Evolutionary conservation across 2,888 invertebrate species (phyloP).

Genomic region (Zaprionus obscuricornis): DNA sequence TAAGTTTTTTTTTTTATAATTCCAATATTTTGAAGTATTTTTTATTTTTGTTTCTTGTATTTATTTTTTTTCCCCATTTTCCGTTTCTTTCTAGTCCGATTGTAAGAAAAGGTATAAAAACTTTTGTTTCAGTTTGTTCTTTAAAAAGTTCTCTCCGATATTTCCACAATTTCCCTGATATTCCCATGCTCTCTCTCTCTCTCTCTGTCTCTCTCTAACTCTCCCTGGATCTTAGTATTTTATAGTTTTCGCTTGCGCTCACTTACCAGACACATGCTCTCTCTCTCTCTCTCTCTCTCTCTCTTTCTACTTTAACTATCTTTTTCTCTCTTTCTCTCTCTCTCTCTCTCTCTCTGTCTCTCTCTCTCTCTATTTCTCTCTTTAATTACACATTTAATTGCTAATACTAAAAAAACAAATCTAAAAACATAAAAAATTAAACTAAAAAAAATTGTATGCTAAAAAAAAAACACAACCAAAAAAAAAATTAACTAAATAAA

Average conservation of each 20-base stretch:
- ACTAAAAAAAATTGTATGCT: slow-evolving; percentile 40
- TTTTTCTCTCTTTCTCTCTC: slow-evolving; percentile 56
- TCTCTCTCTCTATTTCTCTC: slow-evolving; percentile 51
- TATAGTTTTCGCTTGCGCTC: slow-evolving; percentile 38
- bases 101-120: no score
- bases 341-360: slow-evolving; percentile 36
- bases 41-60: background rate
- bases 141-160: no score
- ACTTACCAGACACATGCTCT: slow-evolving; percentile 38
- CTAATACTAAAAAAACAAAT: slow-evolving; percentile 56
- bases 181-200: background rate
- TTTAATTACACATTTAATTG: slow-evolving; percentile 43
- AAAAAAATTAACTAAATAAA: no score
- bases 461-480: slow-evolving; percentile 64
- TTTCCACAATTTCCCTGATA: no score
- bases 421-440: slow-evolving; percentile 50
- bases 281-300: slow-evolving; percentile 21
- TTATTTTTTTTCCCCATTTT: background rate
- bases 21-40: background rate
- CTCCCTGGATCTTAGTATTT: slow-evolving; percentile 7
- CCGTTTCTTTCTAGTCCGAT: background rate
- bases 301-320: slow-evolving; percentile 61
- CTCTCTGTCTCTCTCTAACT: slow-evolving; percentile 8
- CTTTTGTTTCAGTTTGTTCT: background rate
- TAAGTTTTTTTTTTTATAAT: background rate